Evolutionary conservation across 2,888 invertebrate species (phyloP), one percentile per base, ranked within the genome.

Genomic region (Platynereis dumerilii): DNA sequence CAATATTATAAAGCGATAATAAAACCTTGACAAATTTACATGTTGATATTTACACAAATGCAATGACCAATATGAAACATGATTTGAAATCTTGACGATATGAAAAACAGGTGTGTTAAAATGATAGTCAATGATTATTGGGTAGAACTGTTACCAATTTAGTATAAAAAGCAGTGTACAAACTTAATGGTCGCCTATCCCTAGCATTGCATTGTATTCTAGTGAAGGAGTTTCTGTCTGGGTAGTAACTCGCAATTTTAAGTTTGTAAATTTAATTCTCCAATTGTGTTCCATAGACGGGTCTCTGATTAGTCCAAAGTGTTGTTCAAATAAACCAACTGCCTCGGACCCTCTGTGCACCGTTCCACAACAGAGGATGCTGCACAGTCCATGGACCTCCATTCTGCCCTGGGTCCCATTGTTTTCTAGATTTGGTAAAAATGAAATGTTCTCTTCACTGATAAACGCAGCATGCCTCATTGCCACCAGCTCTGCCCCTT

Each of bases 301-400:
- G 79, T 90, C 90, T 67, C 88, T 86, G 26, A 89, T 84, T 48
- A 91, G 81, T 1, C 88, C 88, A 82, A 90, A 90, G 54, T 86
- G 83, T 74, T 90, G 89, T 76, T 90, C 90, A 78, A 90, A 91
- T 34, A 89, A 82, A 1, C 90, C 91, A 0, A 88, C 86, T 70
- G 87, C 87, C 29, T 73, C 61, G 58, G 83, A 80, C 2, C 82
- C 78, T 2, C 85, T 81, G 76, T 90, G 90, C 39, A 90, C 76
- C 0, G 89, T 89, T 22, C 91, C 90, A 81, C 89, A 89, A 0
- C 86, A 87, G 56, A 89, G 76, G 10, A 90, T 86, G 56, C 88
- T 76, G 1, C 89, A 88, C 54, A 90, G 79, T 0, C 90, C 90
- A 77, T 90, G 89, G 0, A 86, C 84, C 78, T 89, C 87, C 69